Evolutionary conservation across 2,888 invertebrate species (phyloP), one percentile per base, ranked within the genome.

Genomic region (Meteorus cinctellus): DNA sequence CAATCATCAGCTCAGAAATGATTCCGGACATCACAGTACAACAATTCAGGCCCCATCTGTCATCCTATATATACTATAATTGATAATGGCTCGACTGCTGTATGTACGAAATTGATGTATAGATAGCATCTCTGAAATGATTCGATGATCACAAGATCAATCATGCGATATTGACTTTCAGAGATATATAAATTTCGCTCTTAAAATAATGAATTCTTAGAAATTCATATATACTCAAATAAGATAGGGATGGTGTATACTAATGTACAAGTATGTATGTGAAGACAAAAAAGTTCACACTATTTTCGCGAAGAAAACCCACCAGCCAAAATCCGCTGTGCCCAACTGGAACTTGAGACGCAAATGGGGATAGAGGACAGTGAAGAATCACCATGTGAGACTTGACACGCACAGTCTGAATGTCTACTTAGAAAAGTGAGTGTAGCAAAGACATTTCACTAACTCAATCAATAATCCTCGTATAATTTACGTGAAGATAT

Each of bases 301-400:
- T 79, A 78, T 80, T 81, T 80, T 77, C 65, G 69, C 80, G 80
- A 80, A 78, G 77, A 79, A 79, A 78, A 79, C 74, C 76, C 77
- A 77, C 77, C 78, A 31, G 34, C 48, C 41, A 78, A 80, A 79
- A 81, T 78, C 75, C 80, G 77, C 77, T 77, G 78, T 77, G 76
- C 66, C 73, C 74, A 77, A 74, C 69, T 68, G 81, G 79, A 80
- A 77, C 75, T 70, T 72, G 24, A 70, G 78, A 79, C 78, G 77
- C 78, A 79, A 80, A 78, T 80, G 81, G 79, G 76, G 73, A 24
- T 79, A 75, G 78, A 78, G 80, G 81, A 81, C 81, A 81, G 80
- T 81, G 81, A 81, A 79, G 80, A 81, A 81, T 81, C 79, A 79
- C 77, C 79, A 76, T 80, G 77, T 74, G 74, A 71, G 76, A 70